Conservation (phyloP, 2,113 vertebrate genomes). For the Cettia cetti region DNA sequence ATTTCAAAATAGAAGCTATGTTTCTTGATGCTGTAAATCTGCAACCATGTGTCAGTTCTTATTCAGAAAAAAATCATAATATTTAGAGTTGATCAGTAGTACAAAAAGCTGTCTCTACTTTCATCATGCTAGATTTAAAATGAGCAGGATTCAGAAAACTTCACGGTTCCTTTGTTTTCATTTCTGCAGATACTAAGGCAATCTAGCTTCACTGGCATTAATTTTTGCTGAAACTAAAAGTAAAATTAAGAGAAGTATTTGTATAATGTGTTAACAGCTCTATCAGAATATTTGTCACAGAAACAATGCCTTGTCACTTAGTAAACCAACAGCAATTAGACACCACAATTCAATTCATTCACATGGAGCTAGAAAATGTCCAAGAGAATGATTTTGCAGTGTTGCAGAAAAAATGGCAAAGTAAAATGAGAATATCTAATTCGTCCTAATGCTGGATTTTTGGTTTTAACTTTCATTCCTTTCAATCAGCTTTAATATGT, state of each 20-base stretch:
- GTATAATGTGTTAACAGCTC: not conserved
- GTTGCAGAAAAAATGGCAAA: not conserved
- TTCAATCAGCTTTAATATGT: not conserved
- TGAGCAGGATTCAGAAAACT: not conserved
- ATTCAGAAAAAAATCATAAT: not conserved
- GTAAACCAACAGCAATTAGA: constrained; percentile 14
- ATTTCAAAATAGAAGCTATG: not conserved
- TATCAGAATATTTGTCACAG: not conserved
- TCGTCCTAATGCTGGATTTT: not conserved
- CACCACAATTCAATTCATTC: not conserved
- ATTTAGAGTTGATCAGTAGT: not conserved
- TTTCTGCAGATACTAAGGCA: not conserved
- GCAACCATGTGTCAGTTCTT: not conserved
- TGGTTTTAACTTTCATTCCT: not conserved
- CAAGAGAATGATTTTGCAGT: not conserved
- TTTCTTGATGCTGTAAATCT: not conserved
- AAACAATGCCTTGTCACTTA: constrained; percentile 23
- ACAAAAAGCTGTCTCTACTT: not conserved
- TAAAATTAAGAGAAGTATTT: not conserved
- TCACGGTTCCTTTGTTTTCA: not conserved
- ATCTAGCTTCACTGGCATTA: not conserved
- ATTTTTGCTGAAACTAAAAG: not conserved
- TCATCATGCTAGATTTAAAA: not conserved
- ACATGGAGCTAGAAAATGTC: not conserved
- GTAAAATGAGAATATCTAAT: not conserved